Evolutionary conservation across 2,888 invertebrate genomes (phyloP).

Genomic region (Limnephilus auricula): DNA sequence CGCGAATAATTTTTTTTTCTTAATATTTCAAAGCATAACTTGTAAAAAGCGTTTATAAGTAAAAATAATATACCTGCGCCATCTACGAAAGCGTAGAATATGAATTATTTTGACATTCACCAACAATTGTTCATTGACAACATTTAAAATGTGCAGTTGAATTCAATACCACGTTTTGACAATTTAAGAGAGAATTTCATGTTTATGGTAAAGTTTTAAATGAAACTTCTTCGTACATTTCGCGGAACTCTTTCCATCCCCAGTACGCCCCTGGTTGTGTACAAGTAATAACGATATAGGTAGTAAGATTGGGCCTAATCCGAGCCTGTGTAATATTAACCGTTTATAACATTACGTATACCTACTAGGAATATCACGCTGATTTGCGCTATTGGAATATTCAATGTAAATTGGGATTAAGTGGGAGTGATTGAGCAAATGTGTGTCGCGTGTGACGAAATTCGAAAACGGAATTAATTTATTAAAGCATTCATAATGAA

Average conservation of each 20-base stretch:
- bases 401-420: constrained; percentile 40
- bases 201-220: too few species aligned
- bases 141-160: too few species aligned
- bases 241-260: not conserved
- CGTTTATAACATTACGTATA: not conserved
- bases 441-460: constrained; percentile 35
- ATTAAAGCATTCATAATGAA: constrained; percentile 20
- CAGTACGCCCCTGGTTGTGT: not conserved
- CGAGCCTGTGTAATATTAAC: not conserved
- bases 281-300: not conserved
- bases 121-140: too few species aligned
- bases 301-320: not conserved
- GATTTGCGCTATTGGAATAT: constrained; percentile 20
- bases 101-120: too few species aligned
- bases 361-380: not conserved
- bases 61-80: too few species aligned
- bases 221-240: not conserved
- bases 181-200: too few species aligned
- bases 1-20: too few species aligned
- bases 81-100: too few species aligned
- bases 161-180: too few species aligned
- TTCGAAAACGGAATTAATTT: constrained; percentile 8
- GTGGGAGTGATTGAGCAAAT: constrained; percentile 42
- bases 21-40: too few species aligned
- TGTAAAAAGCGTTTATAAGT: too few species aligned